These are phyloP conservation scores for Phodopus roborovskii DNA, from an alignment of 2,113 vertebrate species.

Conservation along the genomic window DNA sequence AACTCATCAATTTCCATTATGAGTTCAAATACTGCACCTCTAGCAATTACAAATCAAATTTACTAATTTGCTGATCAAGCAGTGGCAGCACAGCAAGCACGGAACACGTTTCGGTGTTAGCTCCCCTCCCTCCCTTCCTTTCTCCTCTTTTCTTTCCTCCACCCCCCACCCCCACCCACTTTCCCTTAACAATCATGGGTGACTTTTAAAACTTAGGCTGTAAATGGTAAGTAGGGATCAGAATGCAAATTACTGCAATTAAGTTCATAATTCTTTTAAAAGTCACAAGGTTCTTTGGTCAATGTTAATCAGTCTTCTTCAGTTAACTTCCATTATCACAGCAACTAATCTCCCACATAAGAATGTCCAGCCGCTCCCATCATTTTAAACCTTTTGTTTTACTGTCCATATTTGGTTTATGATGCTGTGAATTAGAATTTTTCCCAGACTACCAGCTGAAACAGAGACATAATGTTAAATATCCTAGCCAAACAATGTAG, in stretches of 20 bases:
- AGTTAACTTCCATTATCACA: slow-evolving; percentile 13
- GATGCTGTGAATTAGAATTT: neutral
- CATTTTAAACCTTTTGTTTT: neutral
- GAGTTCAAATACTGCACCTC: neutral
- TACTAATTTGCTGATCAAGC: neutral
- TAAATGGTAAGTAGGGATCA: slow-evolving; percentile 11
- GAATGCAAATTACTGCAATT: neutral
- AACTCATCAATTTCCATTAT: slow-evolving; percentile 37
- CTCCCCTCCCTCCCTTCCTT: neutral
- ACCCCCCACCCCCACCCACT: neutral
- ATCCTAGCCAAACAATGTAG: slow-evolving; percentile 26
- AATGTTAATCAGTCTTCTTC: neutral
- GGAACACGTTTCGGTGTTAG: neutral
- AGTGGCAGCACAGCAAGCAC: neutral
- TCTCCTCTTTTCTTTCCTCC: neutral
- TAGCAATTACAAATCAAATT: neutral
- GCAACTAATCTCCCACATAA: neutral
- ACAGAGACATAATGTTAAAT: neutral
- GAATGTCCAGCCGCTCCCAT: neutral
- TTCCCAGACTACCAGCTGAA: slow-evolving; percentile 12
- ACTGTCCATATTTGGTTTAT: neutral
- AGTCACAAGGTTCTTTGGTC: neutral
- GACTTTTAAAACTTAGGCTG: neutral
- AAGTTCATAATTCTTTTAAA: neutral
- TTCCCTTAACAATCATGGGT: slow-evolving; percentile 2